These are phyloP conservation scores for Drusus annulatus DNA, from an alignment of 1,140 invertebrate genomes.

Conservation along the genomic window DNA sequence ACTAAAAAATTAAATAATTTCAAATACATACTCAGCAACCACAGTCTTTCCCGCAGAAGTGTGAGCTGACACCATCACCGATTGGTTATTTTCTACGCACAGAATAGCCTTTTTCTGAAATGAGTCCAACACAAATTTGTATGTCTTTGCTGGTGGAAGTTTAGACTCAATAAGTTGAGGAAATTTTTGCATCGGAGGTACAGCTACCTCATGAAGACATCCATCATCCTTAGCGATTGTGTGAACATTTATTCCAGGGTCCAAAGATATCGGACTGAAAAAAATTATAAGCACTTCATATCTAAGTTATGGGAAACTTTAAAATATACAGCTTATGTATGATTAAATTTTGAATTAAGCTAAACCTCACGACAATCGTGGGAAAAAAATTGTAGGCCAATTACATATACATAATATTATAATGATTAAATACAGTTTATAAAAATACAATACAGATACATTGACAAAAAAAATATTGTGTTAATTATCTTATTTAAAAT, in stretches of 20 bases:
- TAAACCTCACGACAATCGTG: too few species aligned
- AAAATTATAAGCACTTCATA: too few species aligned
- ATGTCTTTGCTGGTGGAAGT: constrained; percentile 89
- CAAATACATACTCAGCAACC: constrained; percentile 91
- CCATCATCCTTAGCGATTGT: constrained; percentile 91
- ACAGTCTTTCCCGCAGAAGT: constrained; percentile 99
- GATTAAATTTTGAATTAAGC: too few species aligned
- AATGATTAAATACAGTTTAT: too few species aligned
- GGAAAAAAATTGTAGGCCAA: too few species aligned
- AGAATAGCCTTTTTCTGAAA: constrained; percentile 98
- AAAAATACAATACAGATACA: too few species aligned
- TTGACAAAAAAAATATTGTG: too few species aligned
- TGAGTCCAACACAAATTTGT: constrained; percentile 95
- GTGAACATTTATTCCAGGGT: constrained; percentile 84
- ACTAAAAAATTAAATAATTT: too few species aligned
- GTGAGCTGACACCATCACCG: constrained; percentile 98
- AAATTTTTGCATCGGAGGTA: constrained; percentile 86
- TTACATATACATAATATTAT: too few species aligned
- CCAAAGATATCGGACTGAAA: neutral
- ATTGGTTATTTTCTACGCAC: constrained; percentile 98
- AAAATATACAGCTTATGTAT: too few species aligned
- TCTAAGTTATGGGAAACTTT: too few species aligned
- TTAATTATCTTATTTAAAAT: too few species aligned
- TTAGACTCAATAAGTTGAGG: constrained; percentile 76
- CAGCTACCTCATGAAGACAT: constrained; percentile 94